Base-by-base conservation (phyloP, 2,113 vertebrate genomes). In the Toxotes jaculatrix region DNA sequence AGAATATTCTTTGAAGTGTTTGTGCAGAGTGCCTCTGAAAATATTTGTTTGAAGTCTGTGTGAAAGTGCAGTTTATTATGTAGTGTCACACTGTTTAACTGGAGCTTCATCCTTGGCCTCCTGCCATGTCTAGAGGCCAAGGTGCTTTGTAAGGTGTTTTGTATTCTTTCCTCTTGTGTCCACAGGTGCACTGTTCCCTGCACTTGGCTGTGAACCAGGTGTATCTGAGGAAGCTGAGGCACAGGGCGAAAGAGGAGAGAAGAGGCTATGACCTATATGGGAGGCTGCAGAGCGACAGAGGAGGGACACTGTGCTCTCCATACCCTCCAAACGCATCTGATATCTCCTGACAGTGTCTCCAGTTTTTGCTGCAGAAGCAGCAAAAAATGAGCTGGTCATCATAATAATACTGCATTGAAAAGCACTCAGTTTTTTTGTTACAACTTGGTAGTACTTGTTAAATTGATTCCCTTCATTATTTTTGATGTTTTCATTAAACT, bases 171-270 rank as follows among this genome's bases (percentile, higher is more conserved):
- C 91, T 91, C 84, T 86, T 55, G 85, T 92, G 82, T 91, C 80
- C 79, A 78, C 93, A 96, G 95, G 92, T 95, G 84, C 91, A 94
- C 91, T 92, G 93, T 79, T 92, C 88, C 75, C 87, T 95, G 86
- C 92, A 93, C 71, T 87, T 96, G 88, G 91, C 90, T 21, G 92
- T 92, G 82, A 93, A 88, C 84, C 93, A 89, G 83, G 84, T 91
- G 31, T 83, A 93, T 79, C 85, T 88, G 64, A 94, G 83, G 87
- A 90, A 88, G 84, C 89, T 79, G 45, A 83, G 71, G 36, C 77
- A 63, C 83, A 82, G 72, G 73, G 78, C 32, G 31, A 86, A 80
- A 77, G 76, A 86, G 17, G 78, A 93, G 82, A 78, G 56, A 57
- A 79, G 63, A 68, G 77, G 81, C 74, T 65, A 53, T 4, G 79